Evolutionary conservation across 1,140 invertebrate genomes (phyloP).

Genomic region (Drosophila repleta): DNA sequence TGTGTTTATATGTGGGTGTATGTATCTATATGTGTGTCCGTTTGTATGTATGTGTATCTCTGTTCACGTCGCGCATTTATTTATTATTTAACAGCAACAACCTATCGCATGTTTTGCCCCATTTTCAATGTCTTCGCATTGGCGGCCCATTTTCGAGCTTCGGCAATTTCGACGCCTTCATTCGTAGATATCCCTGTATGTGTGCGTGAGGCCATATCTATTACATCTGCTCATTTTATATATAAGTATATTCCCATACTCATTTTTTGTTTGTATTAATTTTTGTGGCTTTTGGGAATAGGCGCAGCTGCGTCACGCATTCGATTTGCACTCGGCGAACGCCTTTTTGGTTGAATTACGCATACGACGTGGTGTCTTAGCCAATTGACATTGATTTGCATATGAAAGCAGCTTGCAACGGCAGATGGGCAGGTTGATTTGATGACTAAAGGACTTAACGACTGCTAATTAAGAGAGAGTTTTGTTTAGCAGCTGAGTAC

Average conservation of each 20-base stretch:
- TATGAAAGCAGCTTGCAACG: background rate
- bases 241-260: conserved; percentile 11
- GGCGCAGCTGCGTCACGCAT: conserved; percentile 51
- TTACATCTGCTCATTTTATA: conserved; percentile 4
- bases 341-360: conserved; percentile 15
- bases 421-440: background rate
- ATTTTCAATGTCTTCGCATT: conserved; percentile 66
- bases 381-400: background rate
- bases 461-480: background rate
- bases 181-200: conserved; percentile 9
- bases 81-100: conserved; percentile 64
- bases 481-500: no score
- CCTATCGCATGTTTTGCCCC: conserved; percentile 61
- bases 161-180: conserved; percentile 23
- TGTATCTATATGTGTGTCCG: background rate
- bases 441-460: background rate
- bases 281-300: conserved; percentile 34
- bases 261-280: conserved; percentile 24
- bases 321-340: conserved; percentile 39
- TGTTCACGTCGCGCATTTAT: conserved; percentile 51
- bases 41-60: background rate
- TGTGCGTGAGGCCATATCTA: conserved; percentile 11
- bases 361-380: conserved; percentile 15
- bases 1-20: background rate
- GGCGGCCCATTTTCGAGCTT: conserved; percentile 44